A percentile compares a stretch with the other conserved stretches of the same genome.
Conservation (phyloP, 2,888 invertebrate species). For the Lordiphosa andalusiaca region DNA sequence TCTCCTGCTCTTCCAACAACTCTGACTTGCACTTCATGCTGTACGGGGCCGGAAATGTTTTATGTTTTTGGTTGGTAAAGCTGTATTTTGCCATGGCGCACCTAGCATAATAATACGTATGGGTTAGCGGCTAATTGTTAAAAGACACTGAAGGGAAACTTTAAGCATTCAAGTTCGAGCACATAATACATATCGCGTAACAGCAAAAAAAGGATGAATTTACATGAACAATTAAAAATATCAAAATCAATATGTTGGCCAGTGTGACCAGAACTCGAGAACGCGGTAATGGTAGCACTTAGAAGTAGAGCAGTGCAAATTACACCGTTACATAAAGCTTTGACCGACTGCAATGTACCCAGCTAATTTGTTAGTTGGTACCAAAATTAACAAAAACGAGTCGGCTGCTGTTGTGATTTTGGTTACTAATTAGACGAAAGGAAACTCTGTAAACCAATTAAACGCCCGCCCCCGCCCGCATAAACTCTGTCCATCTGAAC, state of each 20-base stretch:
- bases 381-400: no score
- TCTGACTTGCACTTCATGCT: conserved; percentile 56
- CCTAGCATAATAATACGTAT: conserved; percentile 27
- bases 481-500: no score
- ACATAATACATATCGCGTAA: conserved; percentile 49
- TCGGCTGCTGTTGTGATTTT: no score
- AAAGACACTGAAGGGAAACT: conserved; percentile 64
- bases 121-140: conserved; percentile 16
- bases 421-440: no score
- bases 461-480: no score
- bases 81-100: conserved; percentile 57
- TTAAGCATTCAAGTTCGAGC: conserved; percentile 41
- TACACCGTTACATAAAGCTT: no score
- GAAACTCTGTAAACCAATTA: no score
- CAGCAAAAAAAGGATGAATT: conserved; percentile 22
- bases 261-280: conserved; percentile 2
- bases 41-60: conserved; percentile 59
- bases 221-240: conserved; percentile 21
- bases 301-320: no score
- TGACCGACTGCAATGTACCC: no score
- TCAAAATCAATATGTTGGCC: conserved; percentile 8
- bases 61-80: conserved; percentile 60
- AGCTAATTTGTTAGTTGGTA: no score
- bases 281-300: background rate
- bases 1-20: conserved; percentile 58